These are phyloP conservation scores for Tetramorium parvispinum DNA, from an alignment of 1,140 invertebrate species.

Conservation along the genomic window DNA sequence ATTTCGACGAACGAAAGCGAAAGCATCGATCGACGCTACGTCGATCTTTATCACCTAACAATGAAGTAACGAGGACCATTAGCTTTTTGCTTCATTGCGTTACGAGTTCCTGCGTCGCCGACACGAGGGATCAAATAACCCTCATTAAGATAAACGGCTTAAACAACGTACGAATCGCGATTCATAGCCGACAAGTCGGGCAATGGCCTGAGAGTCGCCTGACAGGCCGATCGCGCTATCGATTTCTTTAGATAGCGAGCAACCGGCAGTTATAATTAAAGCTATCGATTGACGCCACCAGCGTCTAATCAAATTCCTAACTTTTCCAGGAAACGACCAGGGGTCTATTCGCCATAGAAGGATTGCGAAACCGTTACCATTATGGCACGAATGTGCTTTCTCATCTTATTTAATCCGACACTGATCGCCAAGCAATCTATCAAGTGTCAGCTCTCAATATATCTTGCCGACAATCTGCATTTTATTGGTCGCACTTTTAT, in stretches of 20 bases:
- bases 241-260: slow-evolving; percentile 42
- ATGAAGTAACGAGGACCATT: slow-evolving; percentile 73
- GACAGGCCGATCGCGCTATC: slow-evolving; percentile 26
- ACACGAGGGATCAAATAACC: slow-evolving; percentile 74
- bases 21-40: slow-evolving; percentile 48
- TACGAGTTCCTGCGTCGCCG: slow-evolving; percentile 68
- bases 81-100: slow-evolving; percentile 75
- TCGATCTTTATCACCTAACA: slow-evolving; percentile 74
- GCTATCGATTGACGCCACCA: slow-evolving; percentile 34
- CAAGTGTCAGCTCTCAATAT: slow-evolving; percentile 56
- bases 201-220: slow-evolving; percentile 16
- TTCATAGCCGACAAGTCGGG: slow-evolving; percentile 14
- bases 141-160: slow-evolving; percentile 74
- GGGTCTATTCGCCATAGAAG: slow-evolving; percentile 1
- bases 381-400: slow-evolving; percentile 47
- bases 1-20: slow-evolving; percentile 44
- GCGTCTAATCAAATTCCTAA: slow-evolving; percentile 44
- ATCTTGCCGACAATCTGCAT: slow-evolving; percentile 52
- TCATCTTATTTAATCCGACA: slow-evolving; percentile 61
- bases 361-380: slow-evolving; percentile 56
- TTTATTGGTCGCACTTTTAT: slow-evolving; percentile 53
- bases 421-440: slow-evolving; percentile 60
- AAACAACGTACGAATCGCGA: slow-evolving; percentile 64
- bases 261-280: slow-evolving; percentile 47
- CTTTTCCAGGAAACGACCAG: slow-evolving; percentile 49